Conservation (phyloP, 1,140 invertebrate genomes). For the Scylla paramamosain region DNA sequence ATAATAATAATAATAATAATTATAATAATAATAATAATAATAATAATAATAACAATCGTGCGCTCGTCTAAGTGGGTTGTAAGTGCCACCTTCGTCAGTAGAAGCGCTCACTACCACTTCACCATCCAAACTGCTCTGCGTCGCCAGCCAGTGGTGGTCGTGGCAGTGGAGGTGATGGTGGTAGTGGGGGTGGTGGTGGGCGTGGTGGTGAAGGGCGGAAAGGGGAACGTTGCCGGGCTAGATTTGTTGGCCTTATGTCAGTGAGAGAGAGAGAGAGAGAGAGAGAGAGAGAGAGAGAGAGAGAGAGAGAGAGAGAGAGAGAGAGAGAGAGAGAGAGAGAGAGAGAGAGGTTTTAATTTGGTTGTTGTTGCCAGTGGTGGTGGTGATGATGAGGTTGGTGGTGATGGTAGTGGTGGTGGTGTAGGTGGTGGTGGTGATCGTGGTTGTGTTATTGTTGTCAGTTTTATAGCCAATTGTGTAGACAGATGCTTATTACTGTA, state of each 20-base stretch:
- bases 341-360: no score
- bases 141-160: neutral
- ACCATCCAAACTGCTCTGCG: neutral
- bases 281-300: constrained; percentile 18
- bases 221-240: neutral
- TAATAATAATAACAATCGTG: no score
- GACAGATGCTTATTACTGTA: no score
- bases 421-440: no score
- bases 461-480: neutral
- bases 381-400: no score
- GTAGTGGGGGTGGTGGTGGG: no score
- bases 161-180: neutral
- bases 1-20: no score
- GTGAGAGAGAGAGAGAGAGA: constrained; percentile 2
- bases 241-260: neutral
- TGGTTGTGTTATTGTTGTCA: neutral
- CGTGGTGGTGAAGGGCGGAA: neutral
- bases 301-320: neutral
- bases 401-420: neutral
- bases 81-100: neutral
- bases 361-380: no score
- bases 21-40: no score
- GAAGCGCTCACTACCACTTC: neutral
- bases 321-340: no score
- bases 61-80: no score